These are phyloP conservation scores for Sipha maydis DNA, from an alignment of 2,888 invertebrate species.

Conservation along the genomic window DNA sequence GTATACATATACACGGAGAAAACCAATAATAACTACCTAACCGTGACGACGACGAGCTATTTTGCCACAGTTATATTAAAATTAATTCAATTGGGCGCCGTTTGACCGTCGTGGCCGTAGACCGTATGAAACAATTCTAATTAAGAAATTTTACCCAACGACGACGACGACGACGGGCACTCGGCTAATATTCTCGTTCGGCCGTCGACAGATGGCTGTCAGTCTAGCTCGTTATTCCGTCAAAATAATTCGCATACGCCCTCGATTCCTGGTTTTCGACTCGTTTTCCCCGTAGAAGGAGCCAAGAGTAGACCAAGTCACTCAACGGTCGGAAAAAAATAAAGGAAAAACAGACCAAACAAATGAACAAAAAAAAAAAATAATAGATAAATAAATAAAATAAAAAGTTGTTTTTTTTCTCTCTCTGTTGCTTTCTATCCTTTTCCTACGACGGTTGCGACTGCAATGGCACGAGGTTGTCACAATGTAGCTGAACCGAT, in stretches of 20 bases:
- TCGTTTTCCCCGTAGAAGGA: not conserved
- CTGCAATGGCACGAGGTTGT: not conserved
- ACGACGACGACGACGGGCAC: no score
- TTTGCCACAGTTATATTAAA: slow-evolving; percentile 17
- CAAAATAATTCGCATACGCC: not conserved
- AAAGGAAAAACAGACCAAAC: not conserved
- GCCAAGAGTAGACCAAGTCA: slow-evolving; percentile 17
- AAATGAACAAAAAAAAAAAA: slow-evolving; percentile 11
- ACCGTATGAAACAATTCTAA: slow-evolving; percentile 35
- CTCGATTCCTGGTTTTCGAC: not conserved
- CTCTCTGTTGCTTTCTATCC: not conserved
- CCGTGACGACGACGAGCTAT: slow-evolving; percentile 27
- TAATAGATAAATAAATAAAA: no score
- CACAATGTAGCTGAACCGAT: slow-evolving; percentile 39
- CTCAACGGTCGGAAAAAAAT: not conserved
- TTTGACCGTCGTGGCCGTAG: not conserved
- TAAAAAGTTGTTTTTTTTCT: no score
- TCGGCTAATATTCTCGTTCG: slow-evolving; percentile 10
- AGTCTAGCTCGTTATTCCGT: not conserved
- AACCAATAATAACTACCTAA: not conserved
- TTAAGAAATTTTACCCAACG: slow-evolving; percentile 40
- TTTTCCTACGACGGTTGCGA: not conserved
- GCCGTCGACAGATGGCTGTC: slow-evolving; percentile 44
- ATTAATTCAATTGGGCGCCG: slow-evolving; percentile 41
- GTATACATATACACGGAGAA: slow-evolving; percentile 5